These are phyloP conservation scores for Musca domestica DNA, from an alignment of 1,140 invertebrate species.

Conservation along the genomic window DNA sequence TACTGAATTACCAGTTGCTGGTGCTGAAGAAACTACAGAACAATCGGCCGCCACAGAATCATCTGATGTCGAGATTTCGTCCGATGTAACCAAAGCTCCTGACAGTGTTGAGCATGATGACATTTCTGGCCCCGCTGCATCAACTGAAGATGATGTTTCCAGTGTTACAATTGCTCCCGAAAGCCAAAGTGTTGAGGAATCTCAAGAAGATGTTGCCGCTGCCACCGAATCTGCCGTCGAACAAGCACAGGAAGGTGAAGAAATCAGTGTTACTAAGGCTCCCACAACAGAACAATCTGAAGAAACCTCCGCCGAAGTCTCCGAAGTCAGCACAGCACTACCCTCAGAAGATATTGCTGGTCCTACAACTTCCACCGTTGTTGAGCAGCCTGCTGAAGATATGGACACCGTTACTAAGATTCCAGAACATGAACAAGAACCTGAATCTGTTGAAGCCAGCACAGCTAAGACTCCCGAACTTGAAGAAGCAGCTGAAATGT, in stretches of 20 bases:
- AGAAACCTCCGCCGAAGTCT: slow-evolving; percentile 6
- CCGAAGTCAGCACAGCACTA: background rate
- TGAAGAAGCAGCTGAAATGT: background rate
- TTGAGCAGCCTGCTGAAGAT: background rate
- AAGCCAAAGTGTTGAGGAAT: background rate
- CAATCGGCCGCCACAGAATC: no score
- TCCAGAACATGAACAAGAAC: background rate
- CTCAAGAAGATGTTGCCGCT: background rate
- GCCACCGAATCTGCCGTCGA: background rate
- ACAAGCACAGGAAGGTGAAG: background rate
- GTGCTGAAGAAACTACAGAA: background rate
- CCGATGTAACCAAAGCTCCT: no score
- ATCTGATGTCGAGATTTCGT: no score
- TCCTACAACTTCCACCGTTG: background rate
- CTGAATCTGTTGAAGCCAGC: background rate
- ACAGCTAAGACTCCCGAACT: background rate
- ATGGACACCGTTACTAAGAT: slow-evolving; percentile 13
- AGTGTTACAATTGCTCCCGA: background rate
- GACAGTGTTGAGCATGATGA: no score
- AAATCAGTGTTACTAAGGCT: background rate
- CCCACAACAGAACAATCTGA: slow-evolving; percentile 8
- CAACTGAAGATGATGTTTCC: background rate
- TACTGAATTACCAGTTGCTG: background rate
- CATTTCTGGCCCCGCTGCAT: no score
- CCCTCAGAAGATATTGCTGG: background rate